phyloP scores from a whole-genome alignment of 2,797 vertebrate genomes.

The Anguilla pacifica region DNA sequence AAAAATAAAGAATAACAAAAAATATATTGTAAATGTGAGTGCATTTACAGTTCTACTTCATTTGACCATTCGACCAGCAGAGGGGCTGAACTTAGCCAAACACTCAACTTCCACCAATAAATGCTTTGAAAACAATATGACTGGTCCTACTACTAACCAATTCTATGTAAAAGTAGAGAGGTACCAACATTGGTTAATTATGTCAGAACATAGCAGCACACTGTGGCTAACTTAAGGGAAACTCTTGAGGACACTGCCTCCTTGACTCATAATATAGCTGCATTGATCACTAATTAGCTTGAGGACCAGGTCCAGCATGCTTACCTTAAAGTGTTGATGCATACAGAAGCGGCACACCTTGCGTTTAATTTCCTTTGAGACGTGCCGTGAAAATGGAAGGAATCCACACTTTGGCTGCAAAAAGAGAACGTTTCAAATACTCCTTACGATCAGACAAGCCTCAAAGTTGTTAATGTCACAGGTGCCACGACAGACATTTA shows the following conservation, averaged over 20 bases:
- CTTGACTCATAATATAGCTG: neutral
- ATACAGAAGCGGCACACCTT: slow-evolving; percentile 96
- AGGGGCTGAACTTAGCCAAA: neutral
- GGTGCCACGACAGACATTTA: neutral
- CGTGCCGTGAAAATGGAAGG: slow-evolving; percentile 85
- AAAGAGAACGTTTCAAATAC: slow-evolving; percentile 27
- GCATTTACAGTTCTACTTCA: neutral
- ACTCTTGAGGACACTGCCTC: neutral
- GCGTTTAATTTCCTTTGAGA: slow-evolving; percentile 90
- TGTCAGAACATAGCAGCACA: neutral
- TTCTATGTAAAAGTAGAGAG: neutral
- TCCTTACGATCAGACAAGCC: neutral
- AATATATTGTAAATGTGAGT: neutral
- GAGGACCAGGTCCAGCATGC: neutral
- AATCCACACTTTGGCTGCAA: slow-evolving; percentile 96
- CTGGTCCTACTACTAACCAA: neutral
- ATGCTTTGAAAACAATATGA: neutral
- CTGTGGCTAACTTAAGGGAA: neutral
- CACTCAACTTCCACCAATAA: neutral
- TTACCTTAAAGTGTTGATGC: slow-evolving; percentile 97
- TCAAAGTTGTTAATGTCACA: neutral
- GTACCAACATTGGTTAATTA: neutral
- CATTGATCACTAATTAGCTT: neutral
- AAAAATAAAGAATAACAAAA: slow-evolving; percentile 42
- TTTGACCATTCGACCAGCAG: neutral